These are phyloP conservation scores for Erebia ligea DNA, from an alignment of 2,888 invertebrate genomes.

Conservation along the genomic window DNA sequence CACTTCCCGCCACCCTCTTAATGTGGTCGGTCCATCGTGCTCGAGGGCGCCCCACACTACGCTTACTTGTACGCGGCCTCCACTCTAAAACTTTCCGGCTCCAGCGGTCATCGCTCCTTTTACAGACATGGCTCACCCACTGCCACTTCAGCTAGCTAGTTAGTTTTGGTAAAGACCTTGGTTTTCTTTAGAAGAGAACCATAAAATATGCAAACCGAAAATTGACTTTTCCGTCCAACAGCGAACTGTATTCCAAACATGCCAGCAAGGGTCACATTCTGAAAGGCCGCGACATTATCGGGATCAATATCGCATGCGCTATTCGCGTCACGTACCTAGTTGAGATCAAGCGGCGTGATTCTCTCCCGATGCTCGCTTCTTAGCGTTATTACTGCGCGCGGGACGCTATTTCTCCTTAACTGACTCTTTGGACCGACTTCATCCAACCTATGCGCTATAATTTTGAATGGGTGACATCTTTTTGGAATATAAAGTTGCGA, in stretches of 20 bases:
- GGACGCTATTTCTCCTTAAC: constrained; percentile 41
- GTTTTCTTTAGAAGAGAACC: too few species aligned
- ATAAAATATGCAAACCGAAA: neutral
- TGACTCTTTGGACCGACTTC: constrained; percentile 36
- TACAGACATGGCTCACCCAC: too few species aligned
- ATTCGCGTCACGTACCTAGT: constrained; percentile 48
- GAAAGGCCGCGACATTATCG: constrained; percentile 38
- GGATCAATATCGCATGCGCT: constrained; percentile 41
- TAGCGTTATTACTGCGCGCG: constrained; percentile 46
- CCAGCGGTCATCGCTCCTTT: too few species aligned
- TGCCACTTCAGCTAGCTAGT: too few species aligned
- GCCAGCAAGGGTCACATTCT: constrained; percentile 32
- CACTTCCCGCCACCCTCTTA: too few species aligned
- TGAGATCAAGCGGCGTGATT: constrained; percentile 53
- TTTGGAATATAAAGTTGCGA: constrained; percentile 4
- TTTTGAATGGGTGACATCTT: constrained; percentile 24
- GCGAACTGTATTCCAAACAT: constrained; percentile 20
- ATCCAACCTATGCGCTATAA: constrained; percentile 16
- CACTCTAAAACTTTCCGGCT: too few species aligned
- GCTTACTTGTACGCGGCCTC: too few species aligned
- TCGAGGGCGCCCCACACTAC: too few species aligned
- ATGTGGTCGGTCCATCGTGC: too few species aligned
- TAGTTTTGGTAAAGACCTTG: too few species aligned
- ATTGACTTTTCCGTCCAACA: constrained; percentile 5
- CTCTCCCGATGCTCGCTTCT: constrained; percentile 46